Evolutionary conservation across 2,113 vertebrate species (phyloP).

Genomic region (Atractosteus spatula): DNA sequence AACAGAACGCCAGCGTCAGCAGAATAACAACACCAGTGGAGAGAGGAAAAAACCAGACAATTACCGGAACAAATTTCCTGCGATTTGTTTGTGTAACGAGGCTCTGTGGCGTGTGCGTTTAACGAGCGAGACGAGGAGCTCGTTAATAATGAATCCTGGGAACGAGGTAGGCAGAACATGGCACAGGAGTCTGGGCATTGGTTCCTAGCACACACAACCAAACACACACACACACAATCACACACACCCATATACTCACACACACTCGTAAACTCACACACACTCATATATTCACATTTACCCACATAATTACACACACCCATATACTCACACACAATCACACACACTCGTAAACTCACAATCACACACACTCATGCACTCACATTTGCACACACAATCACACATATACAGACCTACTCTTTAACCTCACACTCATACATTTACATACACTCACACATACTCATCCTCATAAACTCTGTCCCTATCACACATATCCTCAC

Average conservation of each 20-base stretch:
- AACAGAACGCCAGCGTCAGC: no score
- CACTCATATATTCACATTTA: constrained; percentile 25
- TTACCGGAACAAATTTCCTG: background rate
- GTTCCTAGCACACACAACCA: constrained; percentile 2
- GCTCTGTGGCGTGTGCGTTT: constrained; percentile 3
- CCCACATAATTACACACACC: no score
- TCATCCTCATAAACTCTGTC: no score
- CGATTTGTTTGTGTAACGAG: background rate
- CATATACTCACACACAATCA: no score
- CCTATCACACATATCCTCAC: no score
- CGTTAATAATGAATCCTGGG: background rate
- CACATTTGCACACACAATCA: constrained; percentile 6
- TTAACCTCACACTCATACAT: no score
- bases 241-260: background rate
- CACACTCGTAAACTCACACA: constrained; percentile 36
- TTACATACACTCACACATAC: no score
- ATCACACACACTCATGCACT: constrained; percentile 1
- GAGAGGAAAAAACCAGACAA: no score
- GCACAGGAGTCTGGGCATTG: background rate
- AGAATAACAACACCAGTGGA: background rate
- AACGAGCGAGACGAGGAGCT: constrained; percentile 8
- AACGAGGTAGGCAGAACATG: background rate
- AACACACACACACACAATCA: background rate
- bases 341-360: no score
- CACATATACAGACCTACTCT: no score